A percentile compares a stretch with the other conserved stretches of the same genome.
phyloP scores from a whole-genome alignment of 2,113 vertebrate genomes.

The Pteronura brasiliensis region DNA sequence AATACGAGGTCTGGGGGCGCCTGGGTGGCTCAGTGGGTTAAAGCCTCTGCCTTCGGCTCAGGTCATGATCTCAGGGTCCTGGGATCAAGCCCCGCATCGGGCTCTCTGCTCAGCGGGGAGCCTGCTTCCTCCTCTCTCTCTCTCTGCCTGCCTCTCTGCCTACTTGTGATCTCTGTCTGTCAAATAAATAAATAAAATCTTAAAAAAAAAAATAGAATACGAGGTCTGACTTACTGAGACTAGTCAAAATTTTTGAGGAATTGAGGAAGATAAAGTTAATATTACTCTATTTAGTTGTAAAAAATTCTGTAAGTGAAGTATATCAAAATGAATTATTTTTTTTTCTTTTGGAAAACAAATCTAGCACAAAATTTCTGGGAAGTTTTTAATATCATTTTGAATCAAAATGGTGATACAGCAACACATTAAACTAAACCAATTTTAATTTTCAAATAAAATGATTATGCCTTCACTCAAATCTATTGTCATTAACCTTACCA shows the following conservation, averaged over 20 bases:
- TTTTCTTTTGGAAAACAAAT: conserved; percentile 37
- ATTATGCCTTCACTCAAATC: not conserved
- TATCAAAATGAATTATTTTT: conserved; percentile 14
- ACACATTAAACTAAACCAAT: not conserved
- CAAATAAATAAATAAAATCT: too few relatives aligned
- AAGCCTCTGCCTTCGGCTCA: too few relatives aligned
- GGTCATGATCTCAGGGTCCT: too few relatives aligned
- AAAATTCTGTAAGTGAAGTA: not conserved
- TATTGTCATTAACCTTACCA: not conserved
- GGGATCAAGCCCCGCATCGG: too few relatives aligned
- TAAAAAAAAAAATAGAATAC: too few relatives aligned
- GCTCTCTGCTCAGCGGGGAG: too few relatives aligned
- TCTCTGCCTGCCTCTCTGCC: too few relatives aligned
- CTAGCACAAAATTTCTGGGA: not conserved
- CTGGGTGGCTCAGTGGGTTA: too few relatives aligned
- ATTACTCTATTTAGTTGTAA: conserved; percentile 45
- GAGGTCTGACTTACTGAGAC: not conserved
- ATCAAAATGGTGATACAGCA: not conserved
- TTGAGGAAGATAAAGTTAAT: conserved; percentile 47
- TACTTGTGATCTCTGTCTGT: too few relatives aligned
- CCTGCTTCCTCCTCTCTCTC: too few relatives aligned
- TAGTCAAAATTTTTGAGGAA: conserved; percentile 40
- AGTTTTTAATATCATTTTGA: not conserved
- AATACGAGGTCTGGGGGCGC: not conserved
- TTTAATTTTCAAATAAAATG: conserved; percentile 8